These are phyloP conservation scores for Capitulum mitella DNA, from an alignment of 2,888 invertebrate genomes.

Conservation along the genomic window DNA sequence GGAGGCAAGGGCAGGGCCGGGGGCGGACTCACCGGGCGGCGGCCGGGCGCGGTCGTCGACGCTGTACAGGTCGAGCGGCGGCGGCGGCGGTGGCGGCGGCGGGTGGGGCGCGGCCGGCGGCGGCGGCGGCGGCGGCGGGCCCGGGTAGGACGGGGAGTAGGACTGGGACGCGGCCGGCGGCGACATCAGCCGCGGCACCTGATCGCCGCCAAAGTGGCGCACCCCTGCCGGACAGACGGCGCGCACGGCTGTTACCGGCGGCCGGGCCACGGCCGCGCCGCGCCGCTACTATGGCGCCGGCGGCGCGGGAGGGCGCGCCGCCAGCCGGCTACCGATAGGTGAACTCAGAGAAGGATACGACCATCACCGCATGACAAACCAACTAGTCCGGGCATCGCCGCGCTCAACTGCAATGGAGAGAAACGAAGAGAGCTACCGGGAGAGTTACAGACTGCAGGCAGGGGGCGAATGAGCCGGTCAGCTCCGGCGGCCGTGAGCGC, in stretches of 20 bases:
- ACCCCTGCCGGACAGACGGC: slow-evolving; percentile 10
- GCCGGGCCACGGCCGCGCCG: neutral
- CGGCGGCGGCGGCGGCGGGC: neutral
- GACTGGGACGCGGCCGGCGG: neutral
- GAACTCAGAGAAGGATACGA: neutral
- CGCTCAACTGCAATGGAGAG: neutral
- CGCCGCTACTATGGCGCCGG: neutral
- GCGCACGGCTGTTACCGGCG: too few relatives aligned
- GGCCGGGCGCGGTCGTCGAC: neutral
- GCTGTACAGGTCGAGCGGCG: neutral
- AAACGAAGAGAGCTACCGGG: neutral
- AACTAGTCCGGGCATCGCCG: neutral
- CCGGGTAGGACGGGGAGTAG: slow-evolving; percentile 4
- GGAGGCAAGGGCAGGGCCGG: neutral
- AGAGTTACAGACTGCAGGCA: neutral
- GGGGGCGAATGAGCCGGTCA: neutral
- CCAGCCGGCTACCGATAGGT: neutral
- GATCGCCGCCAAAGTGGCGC: slow-evolving; percentile 4
- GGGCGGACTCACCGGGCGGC: neutral
- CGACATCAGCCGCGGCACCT: neutral
- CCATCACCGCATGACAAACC: neutral
- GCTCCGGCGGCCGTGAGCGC: too few relatives aligned
- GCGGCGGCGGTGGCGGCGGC: neutral
- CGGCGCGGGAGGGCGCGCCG: neutral
- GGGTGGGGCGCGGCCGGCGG: neutral